Percentiles rank a stretch among this genome's conserved stretches.
Conservation (phyloP, 2,797 vertebrate genomes). For the Takifugu ocellatus region DNA sequence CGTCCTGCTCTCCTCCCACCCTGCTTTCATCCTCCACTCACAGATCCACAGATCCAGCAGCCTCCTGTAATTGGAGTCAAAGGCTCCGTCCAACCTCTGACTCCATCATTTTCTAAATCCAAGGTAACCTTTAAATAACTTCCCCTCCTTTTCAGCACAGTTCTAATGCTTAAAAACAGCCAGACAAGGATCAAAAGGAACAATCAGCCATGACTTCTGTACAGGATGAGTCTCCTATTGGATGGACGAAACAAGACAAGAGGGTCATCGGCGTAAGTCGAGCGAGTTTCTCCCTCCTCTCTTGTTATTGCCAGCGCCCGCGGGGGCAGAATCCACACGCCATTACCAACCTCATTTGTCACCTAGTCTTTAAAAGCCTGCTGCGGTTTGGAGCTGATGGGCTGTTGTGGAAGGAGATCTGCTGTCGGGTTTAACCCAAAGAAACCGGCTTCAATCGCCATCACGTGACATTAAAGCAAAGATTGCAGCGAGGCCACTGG, state of each 20-base stretch:
- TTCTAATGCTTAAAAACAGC: no score
- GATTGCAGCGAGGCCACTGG: conserved; percentile 17
- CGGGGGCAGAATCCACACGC: conserved; percentile 29
- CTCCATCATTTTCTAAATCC: no score
- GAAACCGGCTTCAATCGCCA: conserved; percentile 32
- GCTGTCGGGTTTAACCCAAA: conserved; percentile 14
- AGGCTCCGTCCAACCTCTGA: no score
- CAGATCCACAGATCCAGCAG: conserved; percentile 26
- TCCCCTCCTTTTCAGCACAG: no score
- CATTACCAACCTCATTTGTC: conserved; percentile 55
- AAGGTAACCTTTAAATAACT: no score
- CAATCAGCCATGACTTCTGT: no score
- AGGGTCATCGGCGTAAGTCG: conserved; percentile 41
- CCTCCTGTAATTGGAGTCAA: conserved; percentile 13
- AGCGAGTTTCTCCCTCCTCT: conserved; percentile 49
- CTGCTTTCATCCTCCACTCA: conserved; percentile 34
- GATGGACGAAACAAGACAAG: conserved; percentile 17
- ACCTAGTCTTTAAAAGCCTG: conserved; percentile 31
- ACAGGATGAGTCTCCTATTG: no score
- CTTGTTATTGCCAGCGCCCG: conserved; percentile 26
- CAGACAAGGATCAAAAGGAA: no score
- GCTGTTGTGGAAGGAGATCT: conserved; percentile 14
- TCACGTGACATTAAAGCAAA: conserved; percentile 26
- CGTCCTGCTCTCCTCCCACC: no score
- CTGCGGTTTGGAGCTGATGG: conserved; percentile 18